Base-by-base conservation (phyloP, 1,140 invertebrate species). In the Drosophila quadrilineata region DNA sequence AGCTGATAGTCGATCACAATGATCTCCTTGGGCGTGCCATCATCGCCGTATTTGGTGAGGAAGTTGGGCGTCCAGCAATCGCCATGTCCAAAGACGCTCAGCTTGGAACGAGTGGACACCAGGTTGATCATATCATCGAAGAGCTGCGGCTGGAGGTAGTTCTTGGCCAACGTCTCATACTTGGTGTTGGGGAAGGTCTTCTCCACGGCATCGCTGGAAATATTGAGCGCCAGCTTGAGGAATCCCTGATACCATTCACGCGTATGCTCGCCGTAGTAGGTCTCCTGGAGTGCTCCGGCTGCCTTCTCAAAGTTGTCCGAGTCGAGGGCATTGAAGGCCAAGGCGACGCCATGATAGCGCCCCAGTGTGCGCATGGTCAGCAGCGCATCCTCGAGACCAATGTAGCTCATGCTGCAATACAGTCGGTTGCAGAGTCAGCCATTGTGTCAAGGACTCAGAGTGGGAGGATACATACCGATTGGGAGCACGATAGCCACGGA, bases 1-100 rank as follows among this genome's bases (percentile, higher is more conserved):
- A 95, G 68, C 89, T 95, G 94, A 68, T 94, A 95, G 70, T 95
- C 94, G 29, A 95, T 93, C 31, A 95, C 91, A 63, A 92, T 91
- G 0, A 92, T 90, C 33, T 91, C 90, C 41, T 91, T 71, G 0
- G 92, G 90, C 5, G 71, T 54, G 2, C 71, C 74, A 6, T 75
- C 71, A 4, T 90, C 67, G 3, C 87, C 66, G 53, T 92, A 91
- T 52, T 91, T 91, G 6, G 92, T 91, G 2, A 95, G 75, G 73
- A 95, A 95, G 80, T 95, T 95, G 28, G 93, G 94, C 0, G 92
- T 92, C 94, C 94, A 95, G 22, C 92, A 92, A 85, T 95, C 94
- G 0, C 94, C 94, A 54, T 95, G 94, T 5, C 91, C 92, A 16
- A 95, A 91, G 0, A 93, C 92, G 22, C 91, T 92, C 26, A 89